phyloP scores from a whole-genome alignment of 1,140 invertebrate species.

The Drosophila rhopaloa region DNA sequence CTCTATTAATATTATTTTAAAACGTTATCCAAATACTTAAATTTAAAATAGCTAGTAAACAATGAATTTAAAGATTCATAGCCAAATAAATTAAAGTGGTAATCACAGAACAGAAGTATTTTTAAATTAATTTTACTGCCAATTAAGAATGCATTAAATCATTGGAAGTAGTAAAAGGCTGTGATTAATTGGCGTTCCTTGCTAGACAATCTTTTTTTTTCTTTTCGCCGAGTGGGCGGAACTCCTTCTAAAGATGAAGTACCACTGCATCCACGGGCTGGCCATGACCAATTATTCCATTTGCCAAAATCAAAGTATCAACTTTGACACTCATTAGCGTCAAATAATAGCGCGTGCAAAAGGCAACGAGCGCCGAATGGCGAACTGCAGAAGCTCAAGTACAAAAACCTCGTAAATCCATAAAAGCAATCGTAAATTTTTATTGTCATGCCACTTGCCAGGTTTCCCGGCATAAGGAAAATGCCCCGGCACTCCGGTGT shows the following conservation, averaged over 20 bases:
- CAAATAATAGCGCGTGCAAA: slow-evolving; percentile 68
- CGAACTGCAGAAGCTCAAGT: slow-evolving; percentile 32
- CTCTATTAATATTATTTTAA: too few relatives aligned
- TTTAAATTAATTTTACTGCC: neutral
- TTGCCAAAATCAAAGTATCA: slow-evolving; percentile 76
- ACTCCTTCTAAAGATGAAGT: neutral
- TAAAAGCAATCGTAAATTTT: slow-evolving; percentile 83
- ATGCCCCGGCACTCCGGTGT: slow-evolving; percentile 23
- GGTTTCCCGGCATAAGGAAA: slow-evolving; percentile 36
- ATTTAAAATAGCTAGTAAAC: too few relatives aligned
- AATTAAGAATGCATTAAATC: neutral
- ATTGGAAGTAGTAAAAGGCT: neutral
- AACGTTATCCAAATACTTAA: too few relatives aligned
- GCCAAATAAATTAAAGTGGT: too few relatives aligned
- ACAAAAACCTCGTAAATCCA: slow-evolving; percentile 78
- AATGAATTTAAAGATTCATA: too few relatives aligned
- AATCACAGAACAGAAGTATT: neutral
- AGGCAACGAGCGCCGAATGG: slow-evolving; percentile 11
- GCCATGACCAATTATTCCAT: slow-evolving; percentile 61
- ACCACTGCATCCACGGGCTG: neutral
- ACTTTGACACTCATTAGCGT: slow-evolving; percentile 82
- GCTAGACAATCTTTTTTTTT: neutral
- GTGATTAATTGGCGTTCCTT: neutral
- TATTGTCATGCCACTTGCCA: slow-evolving; percentile 80
- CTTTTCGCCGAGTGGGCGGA: neutral